These are phyloP conservation scores for Etheostoma nigrum DNA, from an alignment of 2,797 vertebrate species.

Conservation along the genomic window DNA sequence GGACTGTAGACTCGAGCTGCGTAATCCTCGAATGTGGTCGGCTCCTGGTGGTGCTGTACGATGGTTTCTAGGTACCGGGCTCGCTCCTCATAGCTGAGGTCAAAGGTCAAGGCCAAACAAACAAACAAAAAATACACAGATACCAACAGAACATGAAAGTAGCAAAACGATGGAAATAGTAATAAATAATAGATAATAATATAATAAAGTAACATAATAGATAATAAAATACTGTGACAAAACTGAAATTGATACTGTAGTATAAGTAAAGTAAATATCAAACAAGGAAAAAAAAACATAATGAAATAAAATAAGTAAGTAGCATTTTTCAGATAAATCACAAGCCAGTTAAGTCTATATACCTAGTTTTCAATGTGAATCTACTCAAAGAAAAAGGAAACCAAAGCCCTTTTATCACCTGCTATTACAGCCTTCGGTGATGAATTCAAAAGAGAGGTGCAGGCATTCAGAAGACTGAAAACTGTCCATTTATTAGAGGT, in stretches of 20 bases:
- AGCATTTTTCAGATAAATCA: background rate
- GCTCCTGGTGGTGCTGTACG: conserved; percentile 95
- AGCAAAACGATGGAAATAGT: background rate
- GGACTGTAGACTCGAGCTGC: conserved; percentile 97
- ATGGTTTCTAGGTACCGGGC: conserved; percentile 96
- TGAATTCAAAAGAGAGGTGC: conserved; percentile 29
- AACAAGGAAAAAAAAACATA: background rate
- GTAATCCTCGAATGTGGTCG: conserved; percentile 96
- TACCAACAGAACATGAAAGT: background rate
- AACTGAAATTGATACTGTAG: background rate
- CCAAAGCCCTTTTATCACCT: conserved; percentile 27
- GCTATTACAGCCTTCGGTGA: conserved; percentile 45
- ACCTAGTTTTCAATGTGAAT: background rate
- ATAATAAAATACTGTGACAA: background rate
- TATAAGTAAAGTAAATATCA: background rate
- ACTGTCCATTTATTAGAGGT: conserved; percentile 83
- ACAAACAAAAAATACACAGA: background rate
- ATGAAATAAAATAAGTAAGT: background rate
- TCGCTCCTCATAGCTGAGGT: conserved; percentile 94
- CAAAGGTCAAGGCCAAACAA: conserved; percentile 85
- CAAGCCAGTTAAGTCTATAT: background rate
- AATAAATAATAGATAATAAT: too few relatives aligned
- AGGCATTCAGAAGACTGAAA: conserved; percentile 28
- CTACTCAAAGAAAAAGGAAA: background rate
- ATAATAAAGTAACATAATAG: too few relatives aligned